Evolutionary conservation across 2,888 invertebrate species (phyloP), one percentile per base, ranked within the genome.

Genomic region (Tupiocoris notatus): DNA sequence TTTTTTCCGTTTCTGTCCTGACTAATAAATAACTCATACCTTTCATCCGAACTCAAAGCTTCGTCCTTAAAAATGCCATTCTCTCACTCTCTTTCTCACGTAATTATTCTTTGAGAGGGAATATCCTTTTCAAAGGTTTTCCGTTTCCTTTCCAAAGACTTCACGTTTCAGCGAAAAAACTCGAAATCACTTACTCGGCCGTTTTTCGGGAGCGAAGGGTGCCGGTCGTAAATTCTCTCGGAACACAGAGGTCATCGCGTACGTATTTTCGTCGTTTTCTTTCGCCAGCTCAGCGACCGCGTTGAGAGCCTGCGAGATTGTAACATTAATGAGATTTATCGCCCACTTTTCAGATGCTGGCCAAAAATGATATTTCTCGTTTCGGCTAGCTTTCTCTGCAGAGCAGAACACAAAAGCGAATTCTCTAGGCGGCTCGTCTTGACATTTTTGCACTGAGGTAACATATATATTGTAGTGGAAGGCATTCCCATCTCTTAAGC

Each of bases 21-120:
- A 58, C 70, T 70, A 70, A 70, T 70, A 70, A 70, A 70, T 70
- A 70, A 70, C 70, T 70, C 70, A 70, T 58, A 70, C 61, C 70
- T 70, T 70, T 70, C 70, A 70, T 70, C 70, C 61, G 58, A 59
- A 59, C 59, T 70, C 70, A 70, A 70, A 70, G 70, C 70, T 61
- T 23, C n/a, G 39, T 22, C 67, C 54, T 54, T 17, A 17, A 24
- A 70, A 25, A 70, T 24, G 23, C 21, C 70, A 17, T 54, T 67
- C 56, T 67, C 57, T 54, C 57, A 18, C 9, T 24, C 24, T 39
- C 25, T 24, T 17, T 54, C 20, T 12, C n/a, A 54, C 21, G 66
- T 18, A 1, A 9, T 20, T 16, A 18, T 7, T 66, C 66, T 56
- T 20, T 20, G 12, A 6, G n/a, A 7, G 20, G 20, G 6, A 20